Conservation (phyloP, 2,888 invertebrate species). For the Rhogogaster chlorosoma region DNA sequence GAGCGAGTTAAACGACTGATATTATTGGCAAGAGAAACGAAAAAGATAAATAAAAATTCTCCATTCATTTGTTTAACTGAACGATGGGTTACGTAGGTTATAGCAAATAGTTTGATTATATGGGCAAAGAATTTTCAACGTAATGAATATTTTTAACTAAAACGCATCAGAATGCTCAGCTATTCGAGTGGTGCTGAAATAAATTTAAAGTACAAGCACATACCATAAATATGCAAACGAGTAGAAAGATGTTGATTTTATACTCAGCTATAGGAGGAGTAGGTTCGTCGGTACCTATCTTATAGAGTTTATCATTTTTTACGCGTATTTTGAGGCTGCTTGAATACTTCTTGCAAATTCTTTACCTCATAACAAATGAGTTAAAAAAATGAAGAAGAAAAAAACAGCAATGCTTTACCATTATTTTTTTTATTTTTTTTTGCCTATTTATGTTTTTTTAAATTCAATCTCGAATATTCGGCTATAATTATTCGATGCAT, state of each 20-base stretch:
- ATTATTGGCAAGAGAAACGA: background rate
- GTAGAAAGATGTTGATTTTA: background rate
- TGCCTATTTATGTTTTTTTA: background rate
- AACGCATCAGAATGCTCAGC: background rate
- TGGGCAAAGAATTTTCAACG: background rate
- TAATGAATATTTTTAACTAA: slow-evolving; percentile 6
- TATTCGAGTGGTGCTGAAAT: background rate
- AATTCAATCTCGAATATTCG: background rate
- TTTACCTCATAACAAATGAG: background rate
- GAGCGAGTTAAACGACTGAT: background rate
- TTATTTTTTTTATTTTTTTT: background rate
- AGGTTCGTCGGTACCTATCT: background rate
- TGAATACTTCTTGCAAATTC: background rate
- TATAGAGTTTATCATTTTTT: background rate
- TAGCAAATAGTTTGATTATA: background rate
- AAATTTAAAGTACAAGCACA: background rate
- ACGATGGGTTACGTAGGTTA: background rate
- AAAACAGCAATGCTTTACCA: background rate
- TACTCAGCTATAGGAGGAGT: background rate
- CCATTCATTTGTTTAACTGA: background rate
- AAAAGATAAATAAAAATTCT: background rate
- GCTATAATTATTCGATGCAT: background rate
- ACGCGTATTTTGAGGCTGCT: background rate
- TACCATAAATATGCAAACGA: background rate
- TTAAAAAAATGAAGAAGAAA: background rate